Percentiles rank a stretch among this genome's conserved stretches.
Conservation (phyloP, 2,888 invertebrate genomes). For the Arctia plantaginis region DNA sequence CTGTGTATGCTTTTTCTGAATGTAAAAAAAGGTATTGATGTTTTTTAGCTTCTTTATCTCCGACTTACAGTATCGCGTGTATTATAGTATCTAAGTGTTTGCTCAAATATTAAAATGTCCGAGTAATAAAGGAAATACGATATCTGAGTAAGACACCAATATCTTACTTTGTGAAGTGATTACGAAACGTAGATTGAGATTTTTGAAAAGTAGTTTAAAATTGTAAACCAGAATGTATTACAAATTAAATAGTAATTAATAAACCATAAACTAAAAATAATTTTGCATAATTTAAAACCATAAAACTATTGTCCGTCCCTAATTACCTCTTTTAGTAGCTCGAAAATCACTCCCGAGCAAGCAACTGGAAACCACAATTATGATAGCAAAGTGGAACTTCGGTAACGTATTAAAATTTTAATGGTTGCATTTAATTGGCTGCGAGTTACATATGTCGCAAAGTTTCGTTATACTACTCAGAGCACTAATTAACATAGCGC, state of each 20-base stretch:
- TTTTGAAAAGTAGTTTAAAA: neutral
- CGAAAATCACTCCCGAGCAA: conserved; percentile 55
- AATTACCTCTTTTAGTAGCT: conserved; percentile 66
- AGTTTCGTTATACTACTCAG: neutral
- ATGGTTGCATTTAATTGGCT: conserved; percentile 22
- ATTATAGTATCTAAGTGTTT: neutral
- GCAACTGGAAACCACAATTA: conserved; percentile 60
- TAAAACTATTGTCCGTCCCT: conserved; percentile 57
- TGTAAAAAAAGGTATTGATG: neutral
- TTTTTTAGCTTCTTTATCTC: no score
- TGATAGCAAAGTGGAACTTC: conserved; percentile 55
- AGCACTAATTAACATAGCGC: neutral
- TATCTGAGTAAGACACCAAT: neutral
- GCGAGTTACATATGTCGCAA: conserved; percentile 19
- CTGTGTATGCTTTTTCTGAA: neutral
- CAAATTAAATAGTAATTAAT: no score
- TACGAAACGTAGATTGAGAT: neutral
- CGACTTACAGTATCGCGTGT: no score
- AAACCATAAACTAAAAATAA: neutral
- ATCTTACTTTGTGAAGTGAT: neutral
- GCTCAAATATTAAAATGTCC: neutral
- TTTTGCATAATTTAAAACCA: conserved; percentile 29
- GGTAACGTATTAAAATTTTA: conserved; percentile 37
- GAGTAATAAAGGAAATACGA: neutral
- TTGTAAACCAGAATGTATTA: no score